phyloP scores from a whole-genome alignment of 2,797 vertebrate genomes.

The Danio kyathit region DNA sequence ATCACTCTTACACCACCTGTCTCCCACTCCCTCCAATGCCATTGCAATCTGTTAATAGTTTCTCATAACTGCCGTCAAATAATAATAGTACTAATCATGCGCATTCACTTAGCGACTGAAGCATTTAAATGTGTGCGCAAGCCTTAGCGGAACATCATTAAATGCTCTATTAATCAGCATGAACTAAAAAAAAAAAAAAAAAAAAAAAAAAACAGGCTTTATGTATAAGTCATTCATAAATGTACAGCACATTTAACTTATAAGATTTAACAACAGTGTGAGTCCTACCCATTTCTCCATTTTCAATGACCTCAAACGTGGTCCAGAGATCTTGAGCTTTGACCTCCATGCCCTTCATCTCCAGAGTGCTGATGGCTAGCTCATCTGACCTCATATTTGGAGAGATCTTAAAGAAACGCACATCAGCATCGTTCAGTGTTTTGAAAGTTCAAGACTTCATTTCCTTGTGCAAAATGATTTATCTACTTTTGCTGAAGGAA shows the following conservation, averaged over 20 bases:
- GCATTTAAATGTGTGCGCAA: constrained; percentile 44
- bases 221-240: background rate
- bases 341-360: constrained; percentile 82
- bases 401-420: constrained; percentile 80
- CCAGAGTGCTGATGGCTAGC: constrained; percentile 84
- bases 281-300: constrained; percentile 91
- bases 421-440: constrained; percentile 1
- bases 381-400: constrained; percentile 89
- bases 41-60: constrained; percentile 66
- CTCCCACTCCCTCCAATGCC: constrained; percentile 68
- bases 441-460: constrained; percentile 8
- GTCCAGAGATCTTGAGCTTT: constrained; percentile 85
- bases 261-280: background rate
- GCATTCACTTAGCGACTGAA: constrained; percentile 51
- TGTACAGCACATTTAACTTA: no score
- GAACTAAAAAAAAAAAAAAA: background rate
- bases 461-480: background rate
- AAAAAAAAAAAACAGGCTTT: background rate
- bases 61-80: constrained; percentile 72
- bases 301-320: constrained; percentile 93
- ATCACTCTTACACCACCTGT: constrained; percentile 58
- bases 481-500: constrained; percentile 19
- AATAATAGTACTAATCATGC: constrained; percentile 64
- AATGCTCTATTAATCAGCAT: constrained; percentile 31
- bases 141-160: constrained; percentile 25